Percentiles rank a stretch among this genome's conserved stretches.
phyloP scores from a whole-genome alignment of 2,888 invertebrate genomes.

The Hyles lineata region DNA sequence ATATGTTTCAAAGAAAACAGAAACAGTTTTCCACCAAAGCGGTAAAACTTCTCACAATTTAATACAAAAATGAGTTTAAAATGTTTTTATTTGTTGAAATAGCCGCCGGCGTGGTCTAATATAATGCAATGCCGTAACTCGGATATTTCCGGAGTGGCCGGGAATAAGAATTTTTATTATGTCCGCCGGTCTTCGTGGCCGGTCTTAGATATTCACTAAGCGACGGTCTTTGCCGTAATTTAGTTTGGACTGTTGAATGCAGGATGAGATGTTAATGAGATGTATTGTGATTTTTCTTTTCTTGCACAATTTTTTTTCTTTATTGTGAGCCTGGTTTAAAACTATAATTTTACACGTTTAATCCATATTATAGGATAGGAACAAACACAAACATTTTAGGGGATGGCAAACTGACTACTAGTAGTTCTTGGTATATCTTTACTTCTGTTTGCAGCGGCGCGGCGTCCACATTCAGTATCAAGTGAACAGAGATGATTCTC shows the following conservation, averaged over 20 bases:
- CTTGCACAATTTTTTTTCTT: no score
- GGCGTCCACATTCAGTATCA: no score
- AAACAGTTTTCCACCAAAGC: not conserved
- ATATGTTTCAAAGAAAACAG: not conserved
- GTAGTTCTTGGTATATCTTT: no score
- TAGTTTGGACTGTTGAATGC: not conserved
- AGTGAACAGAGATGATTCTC: no score
- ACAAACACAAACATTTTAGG: no score
- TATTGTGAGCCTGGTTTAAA: no score
- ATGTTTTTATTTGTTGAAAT: constrained; percentile 2
- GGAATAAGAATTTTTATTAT: constrained; percentile 13
- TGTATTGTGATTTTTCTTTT: no score
- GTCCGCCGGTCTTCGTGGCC: not conserved
- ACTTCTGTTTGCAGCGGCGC: no score
- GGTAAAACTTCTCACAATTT: constrained; percentile 15
- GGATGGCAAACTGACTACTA: no score
- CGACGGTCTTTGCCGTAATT: not conserved
- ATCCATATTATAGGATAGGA: no score
- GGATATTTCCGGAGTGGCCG: not conserved
- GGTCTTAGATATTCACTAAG: not conserved
- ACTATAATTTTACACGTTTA: no score
- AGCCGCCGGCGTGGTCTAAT: constrained; percentile 2
- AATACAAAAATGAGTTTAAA: constrained; percentile 16
- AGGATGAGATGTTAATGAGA: no score
- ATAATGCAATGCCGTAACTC: constrained; percentile 8